Conservation (phyloP, 2,797 vertebrate genomes). For the Lacerta viridis region DNA sequence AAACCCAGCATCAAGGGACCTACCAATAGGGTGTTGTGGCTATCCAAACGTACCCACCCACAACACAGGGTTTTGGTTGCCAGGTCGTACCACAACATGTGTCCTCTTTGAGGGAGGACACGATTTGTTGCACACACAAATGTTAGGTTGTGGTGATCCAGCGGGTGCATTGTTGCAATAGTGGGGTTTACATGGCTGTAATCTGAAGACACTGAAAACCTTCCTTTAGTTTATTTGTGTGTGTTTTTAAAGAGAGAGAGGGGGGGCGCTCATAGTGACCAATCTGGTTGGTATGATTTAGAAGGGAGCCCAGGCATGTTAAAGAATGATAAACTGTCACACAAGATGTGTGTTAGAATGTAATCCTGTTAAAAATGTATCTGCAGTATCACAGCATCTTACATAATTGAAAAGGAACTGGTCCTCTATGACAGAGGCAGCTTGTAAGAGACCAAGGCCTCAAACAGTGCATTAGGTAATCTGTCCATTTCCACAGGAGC, state of each 20-base stretch:
- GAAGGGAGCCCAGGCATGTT: slow-evolving; percentile 61
- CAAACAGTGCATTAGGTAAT: not conserved
- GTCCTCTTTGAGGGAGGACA: no score
- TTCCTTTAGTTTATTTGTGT: no score
- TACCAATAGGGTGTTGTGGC: no score
- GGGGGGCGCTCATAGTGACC: not conserved
- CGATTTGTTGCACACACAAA: no score
- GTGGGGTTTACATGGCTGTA: no score
- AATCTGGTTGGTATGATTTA: slow-evolving; percentile 56
- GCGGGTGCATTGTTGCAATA: not conserved
- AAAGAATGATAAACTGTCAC: slow-evolving; percentile 66
- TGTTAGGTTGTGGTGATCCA: no score
- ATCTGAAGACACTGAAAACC: slow-evolving; percentile 21
- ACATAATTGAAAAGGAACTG: slow-evolving; percentile 66
- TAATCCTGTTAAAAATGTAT: slow-evolving; percentile 75
- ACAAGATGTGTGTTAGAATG: slow-evolving; percentile 51
- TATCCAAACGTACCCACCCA: no score
- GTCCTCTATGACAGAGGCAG: slow-evolving; percentile 35
- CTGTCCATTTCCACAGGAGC: slow-evolving; percentile 24
- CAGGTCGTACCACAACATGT: no score
- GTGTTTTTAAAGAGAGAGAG: no score
- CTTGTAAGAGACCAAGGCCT: slow-evolving; percentile 43
- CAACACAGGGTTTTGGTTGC: no score
- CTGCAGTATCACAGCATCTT: slow-evolving; percentile 58
- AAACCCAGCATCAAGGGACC: no score